phyloP scores from a whole-genome alignment of 2,113 vertebrate genomes.

The Macrotis lagotis region DNA sequence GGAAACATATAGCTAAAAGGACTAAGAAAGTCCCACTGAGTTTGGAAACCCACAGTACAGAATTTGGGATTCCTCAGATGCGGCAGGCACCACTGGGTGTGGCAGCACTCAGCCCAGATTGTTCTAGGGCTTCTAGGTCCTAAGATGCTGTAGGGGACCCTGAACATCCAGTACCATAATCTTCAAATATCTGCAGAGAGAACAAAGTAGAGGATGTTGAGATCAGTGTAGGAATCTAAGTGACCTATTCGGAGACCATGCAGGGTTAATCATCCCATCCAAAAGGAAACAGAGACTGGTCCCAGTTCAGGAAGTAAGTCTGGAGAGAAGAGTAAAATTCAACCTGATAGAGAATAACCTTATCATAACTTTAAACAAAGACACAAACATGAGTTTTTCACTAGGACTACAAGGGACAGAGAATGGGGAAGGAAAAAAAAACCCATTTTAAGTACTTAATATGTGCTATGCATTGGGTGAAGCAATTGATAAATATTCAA shows the following conservation, averaged over 20 bases:
- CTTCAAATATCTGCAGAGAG: neutral
- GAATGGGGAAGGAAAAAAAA: neutral
- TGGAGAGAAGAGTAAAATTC: neutral
- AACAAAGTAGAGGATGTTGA: neutral
- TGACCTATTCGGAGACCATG: neutral
- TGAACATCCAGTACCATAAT: neutral
- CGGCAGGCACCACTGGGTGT: neutral
- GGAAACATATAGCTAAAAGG: neutral
- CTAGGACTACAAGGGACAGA: neutral
- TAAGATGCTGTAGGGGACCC: neutral
- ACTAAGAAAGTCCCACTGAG: neutral
- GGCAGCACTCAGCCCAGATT: neutral
- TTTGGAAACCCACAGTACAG: neutral
- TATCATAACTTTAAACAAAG: neutral
- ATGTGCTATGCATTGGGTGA: neutral
- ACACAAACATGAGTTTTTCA: neutral
- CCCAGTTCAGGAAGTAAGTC: neutral
- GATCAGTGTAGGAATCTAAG: neutral
- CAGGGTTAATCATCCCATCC: neutral
- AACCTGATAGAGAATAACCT: neutral
- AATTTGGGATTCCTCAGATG: neutral
- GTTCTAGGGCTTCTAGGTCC: neutral
- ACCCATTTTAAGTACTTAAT: neutral
- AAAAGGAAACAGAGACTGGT: neutral
- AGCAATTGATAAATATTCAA: neutral